Base-by-base conservation (phyloP, 2,888 invertebrate species). In the Tenthredo livida region DNA sequence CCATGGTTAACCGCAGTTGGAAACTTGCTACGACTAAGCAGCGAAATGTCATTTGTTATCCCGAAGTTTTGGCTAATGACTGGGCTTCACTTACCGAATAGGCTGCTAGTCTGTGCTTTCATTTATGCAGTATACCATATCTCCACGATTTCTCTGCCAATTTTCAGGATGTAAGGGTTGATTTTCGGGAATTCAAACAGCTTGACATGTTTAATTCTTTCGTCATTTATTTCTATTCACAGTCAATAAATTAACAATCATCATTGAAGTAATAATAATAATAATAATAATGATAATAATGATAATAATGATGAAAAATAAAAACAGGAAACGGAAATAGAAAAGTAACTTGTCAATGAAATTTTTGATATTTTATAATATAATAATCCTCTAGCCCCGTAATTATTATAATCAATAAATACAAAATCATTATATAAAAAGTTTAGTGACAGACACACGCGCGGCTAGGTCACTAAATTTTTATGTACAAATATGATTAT, bases 211-310 rank as follows among this genome's bases (percentile, higher is more conserved):
- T 86, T 87, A 85, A 88, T 87, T 87, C 87, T 86, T 90, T 87
- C 89, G 88, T 89, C 88, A 88, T 91, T 91, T 91, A 91, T 91
- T 91, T 91, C 90, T 91, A 91, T 91, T 90, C 91, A 91, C 91
- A 91, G 90, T 91, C 90, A 91, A 91, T 91, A 91, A 91, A 91
- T 91, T 91, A 91, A 91, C 91, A 91, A 89, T 47, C 70, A 65
- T 90, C 89, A 89, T 77, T 87, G 86, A 91, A 90, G 89, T 87
- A 88, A 90, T 90, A 90, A 86, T 89, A 89, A 88, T 88, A 90
- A 58, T 75, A 84, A 85, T 54, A 85, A 78, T 50, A 21, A 33
- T 73, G 37, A 40, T 84, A 50, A 21, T 25, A 21, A 21, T 84
- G 67, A 88, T 87, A 86, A 87, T 88, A 82, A 87, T 89, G 87